phyloP scores from a whole-genome alignment of 2,797 vertebrate species.

The Oreonectes daqikongensis region DNA sequence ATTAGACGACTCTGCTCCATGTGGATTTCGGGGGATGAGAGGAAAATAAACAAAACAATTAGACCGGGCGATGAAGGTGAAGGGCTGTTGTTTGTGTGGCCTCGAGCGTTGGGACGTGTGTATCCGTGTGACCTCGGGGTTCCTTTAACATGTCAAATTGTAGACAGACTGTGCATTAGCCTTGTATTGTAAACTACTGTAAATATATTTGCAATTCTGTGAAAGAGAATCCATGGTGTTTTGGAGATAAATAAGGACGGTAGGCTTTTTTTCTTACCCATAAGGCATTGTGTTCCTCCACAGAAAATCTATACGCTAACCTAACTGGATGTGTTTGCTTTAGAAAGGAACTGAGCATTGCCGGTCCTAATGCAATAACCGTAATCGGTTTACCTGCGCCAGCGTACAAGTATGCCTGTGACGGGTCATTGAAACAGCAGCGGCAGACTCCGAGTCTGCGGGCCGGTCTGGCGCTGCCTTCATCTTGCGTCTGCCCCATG shows the following conservation, averaged over 20 bases:
- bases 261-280: not conserved
- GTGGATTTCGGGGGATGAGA: constrained; percentile 59
- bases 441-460: constrained; percentile 22
- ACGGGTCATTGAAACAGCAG: not conserved
- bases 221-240: not conserved
- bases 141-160: not conserved
- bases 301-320: constrained; percentile 49
- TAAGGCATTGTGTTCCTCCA: not conserved
- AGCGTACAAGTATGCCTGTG: constrained; percentile 6
- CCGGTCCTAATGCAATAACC: constrained; percentile 59
- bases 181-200: not conserved
- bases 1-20: constrained; percentile 50
- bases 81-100: constrained; percentile 47
- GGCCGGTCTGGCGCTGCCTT: not conserved
- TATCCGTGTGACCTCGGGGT: not conserved
- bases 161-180: not conserved
- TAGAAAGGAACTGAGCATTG: constrained; percentile 46
- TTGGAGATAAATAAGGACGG: not conserved
- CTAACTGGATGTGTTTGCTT: constrained; percentile 49
- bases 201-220: not conserved
- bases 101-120: not conserved
- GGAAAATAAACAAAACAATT: constrained; percentile 68
- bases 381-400: constrained; percentile 59
- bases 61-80: constrained; percentile 52
- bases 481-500: constrained; percentile 18